phyloP scores from a whole-genome alignment of 2,797 vertebrate genomes.

The Paramormyrops hopkinsi region DNA sequence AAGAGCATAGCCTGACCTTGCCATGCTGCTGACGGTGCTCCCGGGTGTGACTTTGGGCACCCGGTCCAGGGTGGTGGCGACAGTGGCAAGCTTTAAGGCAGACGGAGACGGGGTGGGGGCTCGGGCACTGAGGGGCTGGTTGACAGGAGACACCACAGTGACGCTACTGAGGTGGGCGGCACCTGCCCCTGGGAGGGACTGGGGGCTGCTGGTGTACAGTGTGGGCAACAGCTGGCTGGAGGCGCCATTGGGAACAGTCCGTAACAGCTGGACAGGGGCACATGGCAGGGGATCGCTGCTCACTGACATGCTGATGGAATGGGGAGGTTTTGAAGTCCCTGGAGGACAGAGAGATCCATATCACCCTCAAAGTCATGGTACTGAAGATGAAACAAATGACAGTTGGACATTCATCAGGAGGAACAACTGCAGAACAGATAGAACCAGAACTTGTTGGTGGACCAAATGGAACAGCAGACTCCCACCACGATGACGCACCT shows the following conservation, averaged over 20 bases:
- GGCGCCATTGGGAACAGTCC: slow-evolving; percentile 71
- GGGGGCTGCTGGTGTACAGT: slow-evolving; percentile 65
- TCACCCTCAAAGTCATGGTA: neutral
- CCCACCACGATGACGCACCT: slow-evolving; percentile 52
- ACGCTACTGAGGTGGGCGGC: slow-evolving; percentile 74
- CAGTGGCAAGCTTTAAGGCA: slow-evolving; percentile 88
- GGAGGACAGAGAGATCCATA: slow-evolving; percentile 22
- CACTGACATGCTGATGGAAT: slow-evolving; percentile 73
- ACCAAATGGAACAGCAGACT: neutral
- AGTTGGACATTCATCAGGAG: neutral
- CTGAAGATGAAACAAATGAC: neutral
- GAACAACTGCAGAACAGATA: neutral
- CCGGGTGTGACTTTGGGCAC: slow-evolving; percentile 83
- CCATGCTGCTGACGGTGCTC: slow-evolving; percentile 78
- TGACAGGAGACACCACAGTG: slow-evolving; percentile 80
- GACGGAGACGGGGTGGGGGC: slow-evolving; percentile 79
- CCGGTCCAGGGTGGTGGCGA: slow-evolving; percentile 80
- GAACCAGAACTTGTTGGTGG: neutral
- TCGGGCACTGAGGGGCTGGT: slow-evolving; percentile 74
- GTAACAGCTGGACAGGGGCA: slow-evolving; percentile 71
- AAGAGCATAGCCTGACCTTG: slow-evolving; percentile 57
- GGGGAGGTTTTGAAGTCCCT: slow-evolving; percentile 76
- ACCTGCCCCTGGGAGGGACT: slow-evolving; percentile 73
- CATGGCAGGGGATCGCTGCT: slow-evolving; percentile 67
- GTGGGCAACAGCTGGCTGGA: slow-evolving; percentile 74